phyloP scores from a whole-genome alignment of 2,797 vertebrate species.

The Lycodopsis pacificus region DNA sequence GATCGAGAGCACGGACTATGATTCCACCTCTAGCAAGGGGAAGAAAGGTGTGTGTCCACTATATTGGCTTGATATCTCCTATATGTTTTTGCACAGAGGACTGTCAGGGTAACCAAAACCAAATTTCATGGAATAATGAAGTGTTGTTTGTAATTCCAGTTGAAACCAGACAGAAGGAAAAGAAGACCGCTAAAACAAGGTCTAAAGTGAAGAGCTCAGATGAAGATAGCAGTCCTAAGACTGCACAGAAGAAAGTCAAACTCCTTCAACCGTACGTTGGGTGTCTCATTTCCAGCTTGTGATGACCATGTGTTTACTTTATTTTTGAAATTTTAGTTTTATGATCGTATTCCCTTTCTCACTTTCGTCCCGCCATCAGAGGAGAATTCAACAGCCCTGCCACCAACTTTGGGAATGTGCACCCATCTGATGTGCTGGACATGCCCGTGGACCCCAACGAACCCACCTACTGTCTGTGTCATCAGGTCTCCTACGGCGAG shows the following conservation, averaged over 20 bases:
- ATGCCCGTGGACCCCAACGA: conserved; percentile 99
- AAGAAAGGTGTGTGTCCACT: conserved; percentile 89
- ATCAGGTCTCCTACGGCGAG: conserved; percentile 99
- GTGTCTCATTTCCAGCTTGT: neutral
- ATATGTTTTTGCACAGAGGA: neutral
- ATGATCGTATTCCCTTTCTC: neutral
- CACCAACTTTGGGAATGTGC: conserved; percentile 94
- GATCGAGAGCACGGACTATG: conserved; percentile 96
- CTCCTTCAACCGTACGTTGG: conserved; percentile 83
- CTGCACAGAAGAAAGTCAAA: conserved; percentile 94
- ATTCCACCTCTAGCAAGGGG: conserved; percentile 97
- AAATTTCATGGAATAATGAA: neutral
- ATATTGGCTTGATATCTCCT: neutral
- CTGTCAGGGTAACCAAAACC: neutral
- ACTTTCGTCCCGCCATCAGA: conserved; percentile 75
- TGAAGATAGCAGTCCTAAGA: conserved; percentile 92
- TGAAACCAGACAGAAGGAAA: conserved; percentile 94
- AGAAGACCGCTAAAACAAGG: conserved; percentile 92
- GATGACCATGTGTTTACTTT: conserved; percentile 1
- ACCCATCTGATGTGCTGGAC: conserved; percentile 98
- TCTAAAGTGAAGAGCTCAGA: conserved; percentile 97
- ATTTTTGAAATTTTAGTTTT: neutral
- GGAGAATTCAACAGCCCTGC: conserved; percentile 92
- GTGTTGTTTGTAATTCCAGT: conserved; percentile 57
- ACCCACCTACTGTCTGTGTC: conserved; percentile 98